A percentile compares a stretch with the other conserved stretches of the same genome.
Conservation (phyloP, 2,888 invertebrate species). For the Neuroscelio doddi region DNA sequence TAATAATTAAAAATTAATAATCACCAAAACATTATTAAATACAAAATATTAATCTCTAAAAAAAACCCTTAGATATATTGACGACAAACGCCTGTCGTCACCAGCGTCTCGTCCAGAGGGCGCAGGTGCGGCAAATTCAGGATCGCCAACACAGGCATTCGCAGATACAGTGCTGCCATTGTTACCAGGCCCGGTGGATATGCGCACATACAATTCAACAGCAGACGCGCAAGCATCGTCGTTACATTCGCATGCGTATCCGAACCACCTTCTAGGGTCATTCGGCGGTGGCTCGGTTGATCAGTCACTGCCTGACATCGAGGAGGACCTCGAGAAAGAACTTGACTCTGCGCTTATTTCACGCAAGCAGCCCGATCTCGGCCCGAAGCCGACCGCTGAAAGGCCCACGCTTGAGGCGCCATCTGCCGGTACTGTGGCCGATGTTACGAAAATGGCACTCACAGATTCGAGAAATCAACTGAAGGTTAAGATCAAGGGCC, state of each 20-base stretch:
- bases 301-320: constrained; percentile 81
- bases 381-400: constrained; percentile 48
- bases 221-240: constrained; percentile 76
- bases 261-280: constrained; percentile 77
- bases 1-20: no score
- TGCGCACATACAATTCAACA: constrained; percentile 85
- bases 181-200: constrained; percentile 90
- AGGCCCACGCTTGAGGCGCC: constrained; percentile 59
- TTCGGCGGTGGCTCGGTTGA: constrained; percentile 82
- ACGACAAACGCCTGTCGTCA: constrained; percentile 63
- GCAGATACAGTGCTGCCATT: constrained; percentile 81
- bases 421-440: constrained; percentile 72
- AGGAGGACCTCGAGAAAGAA: constrained; percentile 86
- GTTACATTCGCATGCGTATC: constrained; percentile 76
- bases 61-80: constrained; percentile 48
- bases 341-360: constrained; percentile 80
- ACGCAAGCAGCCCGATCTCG: constrained; percentile 57
- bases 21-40: not conserved
- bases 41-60: not conserved
- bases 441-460: constrained; percentile 80
- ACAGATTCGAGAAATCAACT: constrained; percentile 89
- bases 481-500: constrained; percentile 93
- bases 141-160: constrained; percentile 70
- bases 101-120: constrained; percentile 52
- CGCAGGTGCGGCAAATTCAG: constrained; percentile 49